Base-by-base conservation (phyloP, 2,113 vertebrate species). In the Hemiprocne comata region DNA sequence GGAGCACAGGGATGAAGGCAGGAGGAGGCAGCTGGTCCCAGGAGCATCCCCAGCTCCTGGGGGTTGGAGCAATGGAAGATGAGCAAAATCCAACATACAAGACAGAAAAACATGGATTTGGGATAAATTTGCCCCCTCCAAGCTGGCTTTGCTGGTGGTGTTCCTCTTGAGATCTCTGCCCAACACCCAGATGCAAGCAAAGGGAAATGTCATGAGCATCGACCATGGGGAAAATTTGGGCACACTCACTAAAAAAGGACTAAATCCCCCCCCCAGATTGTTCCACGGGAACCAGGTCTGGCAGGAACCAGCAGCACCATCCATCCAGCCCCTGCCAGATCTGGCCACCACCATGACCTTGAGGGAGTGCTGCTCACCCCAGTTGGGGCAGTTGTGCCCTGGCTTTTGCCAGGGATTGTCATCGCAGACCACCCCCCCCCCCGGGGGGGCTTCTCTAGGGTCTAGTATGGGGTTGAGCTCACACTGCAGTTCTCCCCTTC, bases 41-140 rank as follows among this genome's bases (percentile, higher is more conserved):
- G 13, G 23, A 53, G 54, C 67, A 20, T 46, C 6, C 31, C 67
- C 1, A 2, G 21, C 28, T 73, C 66, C 38, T 15, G 64, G 61
- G 21, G 10, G 36, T 58, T 0, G 0, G 26, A 21, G 36, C 0
- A 6, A 10, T 21, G 42, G 60, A 5, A 2, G 6, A 17, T 0
- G 1, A 65, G 36, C 5, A 42, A 69, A 89, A 80, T 8, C 34
- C 55, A 7, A 33, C 55, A 14, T 1, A 6, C 17, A 19, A 13
- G 75, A 66, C 28, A 40, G 38, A 46, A 31, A 48, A 31, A 29
- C 7, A 1, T 0, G 8, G 50, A 13, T 90, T 20, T 40, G 75
- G 72, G 80, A 25, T 14, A 6, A 55, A 44, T 75, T 60, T 55
- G 76, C 8, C 25, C 74, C 19, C 66, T 33, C 61, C 11, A 0